These are phyloP conservation scores for Rutilus rutilus DNA, from an alignment of 2,113 vertebrate species.

Conservation along the genomic window DNA sequence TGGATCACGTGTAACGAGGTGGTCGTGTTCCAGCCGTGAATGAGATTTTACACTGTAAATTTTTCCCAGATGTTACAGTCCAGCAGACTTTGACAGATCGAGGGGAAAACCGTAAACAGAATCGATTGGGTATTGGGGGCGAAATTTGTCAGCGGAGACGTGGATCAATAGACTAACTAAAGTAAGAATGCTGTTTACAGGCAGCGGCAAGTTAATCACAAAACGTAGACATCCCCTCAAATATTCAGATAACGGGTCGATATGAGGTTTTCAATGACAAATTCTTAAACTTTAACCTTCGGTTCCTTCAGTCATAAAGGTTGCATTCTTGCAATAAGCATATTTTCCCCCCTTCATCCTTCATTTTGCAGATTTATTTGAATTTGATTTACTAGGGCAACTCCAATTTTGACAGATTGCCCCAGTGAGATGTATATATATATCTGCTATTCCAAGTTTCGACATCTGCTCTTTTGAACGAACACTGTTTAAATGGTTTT, in stretches of 20 bases:
- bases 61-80: constrained; percentile 35
- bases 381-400: not conserved
- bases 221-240: not conserved
- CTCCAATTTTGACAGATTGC: not conserved
- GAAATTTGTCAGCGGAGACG: constrained; percentile 15
- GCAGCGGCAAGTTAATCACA: not conserved
- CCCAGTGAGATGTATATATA: not conserved
- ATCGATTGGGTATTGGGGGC: constrained; percentile 14
- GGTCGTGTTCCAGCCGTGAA: not conserved
- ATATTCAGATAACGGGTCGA: not conserved
- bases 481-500: not conserved
- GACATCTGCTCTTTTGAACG: not conserved
- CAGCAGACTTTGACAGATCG: not conserved
- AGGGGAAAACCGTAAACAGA: constrained; percentile 20
- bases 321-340: not conserved
- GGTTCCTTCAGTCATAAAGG: not conserved
- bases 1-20: not conserved
- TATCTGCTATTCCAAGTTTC: not conserved
- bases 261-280: not conserved
- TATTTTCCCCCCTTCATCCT: not conserved
- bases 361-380: not conserved
- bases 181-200: not conserved
- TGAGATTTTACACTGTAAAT: not conserved
- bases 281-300: not conserved
- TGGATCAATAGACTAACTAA: constrained; percentile 20